Evolutionary conservation across 2,888 invertebrate species (phyloP), one percentile per base, ranked within the genome.

Genomic region (Ornithoptera priamus): DNA sequence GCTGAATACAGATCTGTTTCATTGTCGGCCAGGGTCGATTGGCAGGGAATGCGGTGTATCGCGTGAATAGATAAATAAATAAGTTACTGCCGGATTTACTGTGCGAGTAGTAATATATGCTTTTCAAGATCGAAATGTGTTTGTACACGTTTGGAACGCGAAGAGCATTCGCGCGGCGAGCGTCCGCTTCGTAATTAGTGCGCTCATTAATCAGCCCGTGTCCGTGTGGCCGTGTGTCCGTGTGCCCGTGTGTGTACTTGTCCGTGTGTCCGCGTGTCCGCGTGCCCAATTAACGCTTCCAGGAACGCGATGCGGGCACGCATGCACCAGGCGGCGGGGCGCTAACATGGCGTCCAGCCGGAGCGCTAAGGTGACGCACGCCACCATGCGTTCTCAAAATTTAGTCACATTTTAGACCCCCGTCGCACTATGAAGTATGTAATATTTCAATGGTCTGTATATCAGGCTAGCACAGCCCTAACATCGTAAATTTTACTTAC

Each of bases 141-240:
- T 39, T 39, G 39, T 39, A 39, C 10, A 10, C 10, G 7, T 39
- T 39, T 39, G 39, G 10, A 39, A 10, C 39, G 8, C 10, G 39
- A 39, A 39, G 10, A 39, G 39, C 39, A 39, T 53, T 15, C 15
- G 53, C 66, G 60, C 61, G 46, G 61, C 8, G 50, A 10, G 61
- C 50, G 59, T 39, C 50, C 60, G 61, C 59, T 50, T 62, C 66
- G 80, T 84, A 86, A 88, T 88, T 87, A 88, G 81, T 76, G 70
- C 69, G 72, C 69, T 73, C 84, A 86, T 88, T 86, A 87, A 86
- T 87, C 87, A 88, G 77, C 75, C 73, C 76, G 81, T 83, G 83
- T 85, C 84, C 71, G 75, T 7, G 39, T 39, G 39, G 8, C 39
- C 39, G 39, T 7, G 39, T 39, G 39, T 39, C 8, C 1, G 8